Percentiles rank a stretch among this genome's conserved stretches.
These are phyloP conservation scores for Fundulus diaphanus DNA, from an alignment of 2,797 vertebrate genomes.

Conservation along the genomic window DNA sequence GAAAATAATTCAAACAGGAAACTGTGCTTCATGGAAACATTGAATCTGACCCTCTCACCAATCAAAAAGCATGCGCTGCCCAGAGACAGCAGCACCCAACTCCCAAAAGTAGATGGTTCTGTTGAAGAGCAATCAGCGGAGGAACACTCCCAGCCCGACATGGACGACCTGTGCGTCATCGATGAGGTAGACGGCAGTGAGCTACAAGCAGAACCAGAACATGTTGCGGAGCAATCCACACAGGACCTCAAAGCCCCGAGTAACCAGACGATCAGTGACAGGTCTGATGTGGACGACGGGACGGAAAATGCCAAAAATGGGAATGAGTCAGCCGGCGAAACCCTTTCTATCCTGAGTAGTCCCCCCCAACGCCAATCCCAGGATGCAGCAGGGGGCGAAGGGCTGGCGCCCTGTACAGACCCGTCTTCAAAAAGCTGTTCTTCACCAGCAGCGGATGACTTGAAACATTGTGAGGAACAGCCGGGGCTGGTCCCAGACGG, in stretches of 20 bases:
- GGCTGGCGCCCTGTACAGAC: not conserved
- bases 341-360: conserved; percentile 20
- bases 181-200: conserved; percentile 69
- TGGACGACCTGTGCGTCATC: conserved; percentile 75
- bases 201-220: conserved; percentile 25
- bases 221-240: not conserved
- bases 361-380: not conserved
- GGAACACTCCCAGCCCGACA: conserved; percentile 41
- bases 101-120: not conserved
- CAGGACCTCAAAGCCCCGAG: not conserved
- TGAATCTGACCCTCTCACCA: conserved; percentile 95
- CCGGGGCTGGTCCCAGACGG: conserved; percentile 3
- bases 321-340: not conserved
- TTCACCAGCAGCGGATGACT: conserved; percentile 1
- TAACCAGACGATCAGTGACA: conserved; percentile 1
- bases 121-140: not conserved
- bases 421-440: conserved; percentile 14
- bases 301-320: conserved; percentile 7
- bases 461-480: conserved; percentile 17
- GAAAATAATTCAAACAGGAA: conserved; percentile 88
- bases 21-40: conserved; percentile 95
- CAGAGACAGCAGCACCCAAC: not conserved
- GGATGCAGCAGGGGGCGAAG: conserved; percentile 1
- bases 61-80: conserved; percentile 83
- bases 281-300: not conserved